phyloP scores from a whole-genome alignment of 2,113 vertebrate species.

The Silurus asotus region DNA sequence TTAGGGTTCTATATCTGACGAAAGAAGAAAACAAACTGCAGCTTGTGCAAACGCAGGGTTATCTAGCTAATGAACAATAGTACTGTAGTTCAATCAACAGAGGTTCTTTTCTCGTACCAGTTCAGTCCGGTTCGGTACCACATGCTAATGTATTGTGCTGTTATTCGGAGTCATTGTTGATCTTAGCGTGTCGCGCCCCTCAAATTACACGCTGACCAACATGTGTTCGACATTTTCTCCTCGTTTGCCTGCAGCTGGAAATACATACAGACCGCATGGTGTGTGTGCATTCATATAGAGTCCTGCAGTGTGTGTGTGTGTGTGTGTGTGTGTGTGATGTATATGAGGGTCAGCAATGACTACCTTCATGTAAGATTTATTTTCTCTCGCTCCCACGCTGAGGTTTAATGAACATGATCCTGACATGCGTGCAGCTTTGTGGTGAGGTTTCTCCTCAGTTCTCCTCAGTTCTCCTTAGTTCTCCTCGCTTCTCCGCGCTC shows the following conservation, averaged over 20 bases:
- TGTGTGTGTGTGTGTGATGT: conserved; percentile 59
- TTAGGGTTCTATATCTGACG: not conserved
- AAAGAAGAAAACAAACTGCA: not conserved
- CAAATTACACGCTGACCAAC: conserved; percentile 51
- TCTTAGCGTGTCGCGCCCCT: conserved; percentile 40
- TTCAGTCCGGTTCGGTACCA: not conserved
- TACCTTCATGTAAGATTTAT: conserved; percentile 57
- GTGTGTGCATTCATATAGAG: conserved; percentile 58
- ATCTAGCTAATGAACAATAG: not conserved
- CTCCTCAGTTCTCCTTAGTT: not conserved
- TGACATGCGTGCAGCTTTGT: conserved; percentile 63
- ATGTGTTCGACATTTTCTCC: conserved; percentile 66
- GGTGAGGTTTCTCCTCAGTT: conserved; percentile 43
- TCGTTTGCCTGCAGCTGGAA: conserved; percentile 57
- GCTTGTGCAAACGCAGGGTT: not conserved
- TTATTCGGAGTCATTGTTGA: conserved; percentile 56
- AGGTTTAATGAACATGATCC: conserved; percentile 72
- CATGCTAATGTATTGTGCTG: conserved; percentile 34
- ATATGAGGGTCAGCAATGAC: conserved; percentile 69
- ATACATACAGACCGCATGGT: conserved; percentile 41
- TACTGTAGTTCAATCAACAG: not conserved
- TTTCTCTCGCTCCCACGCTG: conserved; percentile 63
- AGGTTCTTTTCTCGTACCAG: not conserved
- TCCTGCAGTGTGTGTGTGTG: conserved; percentile 65
- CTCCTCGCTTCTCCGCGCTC: conserved; percentile 52